Evolutionary conservation across 53 echinoderm and acorn worm genomes (phyloP), one percentile per base, ranked within the genome.

Genomic region (Henricia sp.): DNA sequence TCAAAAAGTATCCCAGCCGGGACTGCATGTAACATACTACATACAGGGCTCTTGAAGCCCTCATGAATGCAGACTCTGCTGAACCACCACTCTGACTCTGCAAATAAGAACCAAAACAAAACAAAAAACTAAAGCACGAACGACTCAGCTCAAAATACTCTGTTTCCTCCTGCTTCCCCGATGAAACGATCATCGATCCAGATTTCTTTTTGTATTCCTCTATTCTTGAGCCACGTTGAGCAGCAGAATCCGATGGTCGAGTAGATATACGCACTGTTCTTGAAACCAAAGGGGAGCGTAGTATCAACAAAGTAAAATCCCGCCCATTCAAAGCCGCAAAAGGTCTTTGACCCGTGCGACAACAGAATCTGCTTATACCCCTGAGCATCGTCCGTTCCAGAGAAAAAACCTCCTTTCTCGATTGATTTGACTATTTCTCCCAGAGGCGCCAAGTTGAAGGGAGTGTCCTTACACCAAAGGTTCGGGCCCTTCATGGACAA

Each of bases 21-120:
- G 52, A 51, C 23, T 72, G 29, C 53, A 72, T 72, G 72, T 72
- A 72, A 21, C 52, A 52, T 19, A 72, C 72, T 37, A 53, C 72
- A 32, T 72, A 52, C 2, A 72, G 52, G 3, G 72, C 43, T 10
- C 72, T 50, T 21, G 9, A 11, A 35, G 53, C 53, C 53, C 52
- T 50, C 52, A 34, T 40, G 52, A 19, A 52, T 3, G 52, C 72
- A 5, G 16, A n/a, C 17, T 19, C 33, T 34, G 25, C 72, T 69
- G 42, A 44, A 24, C 43, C 44, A 69, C 27, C n/a, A n/a, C n/a
- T n/a, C n/a, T n/a, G n/a, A n/a, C n/a, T n/a, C n/a, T n/a, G n/a
- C n/a, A n/a, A n/a, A n/a, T n/a, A n/a, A n/a, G n/a, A n/a, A n/a
- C n/a, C n/a, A n/a, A n/a, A n/a, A n/a, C n/a, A n/a, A n/a, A n/a